These are phyloP conservation scores for Nomada ferruginata DNA, from an alignment of 2,888 invertebrate species.

Conservation along the genomic window DNA sequence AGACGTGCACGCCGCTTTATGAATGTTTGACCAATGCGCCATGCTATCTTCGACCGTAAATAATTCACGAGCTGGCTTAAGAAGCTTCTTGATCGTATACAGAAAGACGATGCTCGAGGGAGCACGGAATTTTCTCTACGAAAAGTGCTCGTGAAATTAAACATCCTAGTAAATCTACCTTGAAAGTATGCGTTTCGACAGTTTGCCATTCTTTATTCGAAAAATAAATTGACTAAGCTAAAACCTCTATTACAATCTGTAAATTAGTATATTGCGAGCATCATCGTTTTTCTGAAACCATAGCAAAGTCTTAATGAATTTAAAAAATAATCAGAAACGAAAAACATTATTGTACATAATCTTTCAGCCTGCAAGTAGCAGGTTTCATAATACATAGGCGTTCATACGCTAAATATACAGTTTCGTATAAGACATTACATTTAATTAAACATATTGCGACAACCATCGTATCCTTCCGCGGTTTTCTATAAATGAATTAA, in stretches of 20 bases:
- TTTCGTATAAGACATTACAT: not conserved
- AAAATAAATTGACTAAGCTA: too few relatives aligned
- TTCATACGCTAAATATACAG: not conserved
- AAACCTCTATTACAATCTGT: conserved; percentile 5
- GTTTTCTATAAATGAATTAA: conserved; percentile 11
- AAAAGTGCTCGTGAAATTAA: conserved; percentile 22
- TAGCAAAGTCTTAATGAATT: too few relatives aligned
- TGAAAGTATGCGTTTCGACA: not conserved
- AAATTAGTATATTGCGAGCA: too few relatives aligned
- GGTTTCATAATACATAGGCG: not conserved
- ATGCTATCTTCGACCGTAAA: conserved; percentile 49
- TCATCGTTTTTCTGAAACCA: too few relatives aligned
- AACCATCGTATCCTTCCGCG: not conserved
- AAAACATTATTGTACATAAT: too few relatives aligned
- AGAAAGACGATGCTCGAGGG: conserved; percentile 12
- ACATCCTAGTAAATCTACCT: conserved; percentile 12
- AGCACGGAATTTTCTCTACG: conserved; percentile 8
- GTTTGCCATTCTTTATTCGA: not conserved
- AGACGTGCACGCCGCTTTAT: conserved; percentile 27
- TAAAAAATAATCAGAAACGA: too few relatives aligned
- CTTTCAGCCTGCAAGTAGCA: too few relatives aligned
- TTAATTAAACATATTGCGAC: not conserved
- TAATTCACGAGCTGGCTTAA: conserved; percentile 42
- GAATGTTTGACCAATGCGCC: conserved; percentile 53
- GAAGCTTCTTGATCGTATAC: conserved; percentile 23